Evolutionary conservation across 2,113 vertebrate species (phyloP), one percentile per base, ranked within the genome.

Genomic region (Hoplias malabaricus): DNA sequence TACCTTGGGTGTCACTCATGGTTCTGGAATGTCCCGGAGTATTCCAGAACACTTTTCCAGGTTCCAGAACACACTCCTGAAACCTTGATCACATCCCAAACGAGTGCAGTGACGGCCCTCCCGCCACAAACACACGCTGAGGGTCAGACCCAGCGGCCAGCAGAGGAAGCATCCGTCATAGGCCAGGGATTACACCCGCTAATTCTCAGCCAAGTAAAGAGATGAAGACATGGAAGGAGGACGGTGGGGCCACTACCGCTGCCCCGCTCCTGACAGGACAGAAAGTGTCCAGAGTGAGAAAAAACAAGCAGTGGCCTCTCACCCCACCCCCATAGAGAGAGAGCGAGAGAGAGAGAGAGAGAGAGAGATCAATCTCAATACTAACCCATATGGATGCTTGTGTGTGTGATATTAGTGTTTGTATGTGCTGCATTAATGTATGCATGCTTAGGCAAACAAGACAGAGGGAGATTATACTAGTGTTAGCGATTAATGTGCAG

Each of bases 291-390:
- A 54, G 71, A 66, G 21, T 23, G 63, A 54, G 59, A 73, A 73
- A 40, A 19, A 54, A 31, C 6, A 54, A 16, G 81, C 1, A 19
- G 40, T n/a, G 33, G 31, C 31, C 53, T 54, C 59, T 59, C 62
- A 76, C 62, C 65, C 27, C 50, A 23, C 21, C 36, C 61, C 77
- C 54, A 54, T 27, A 46, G 36, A 43, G 23, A 16, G 13, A 19
- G 54, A 57, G 81, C 78, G 81, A 85, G 73, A 84, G 72, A 65
- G 50, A 74, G 79, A 34, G 86, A 86, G 83, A 87, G 82, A 75
- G 27, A 33, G 80, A 85, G 68, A 36, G 66, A 83, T 90, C 88
- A 89, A 89, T 88, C 87, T 89, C 82, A 53, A n/a, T 63, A 29
- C 38, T 48, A 13, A 56, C 43, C 19, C 29, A 13, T 59, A 10